phyloP scores from a whole-genome alignment of 1,140 invertebrate species.

The Drosophila cardini region DNA sequence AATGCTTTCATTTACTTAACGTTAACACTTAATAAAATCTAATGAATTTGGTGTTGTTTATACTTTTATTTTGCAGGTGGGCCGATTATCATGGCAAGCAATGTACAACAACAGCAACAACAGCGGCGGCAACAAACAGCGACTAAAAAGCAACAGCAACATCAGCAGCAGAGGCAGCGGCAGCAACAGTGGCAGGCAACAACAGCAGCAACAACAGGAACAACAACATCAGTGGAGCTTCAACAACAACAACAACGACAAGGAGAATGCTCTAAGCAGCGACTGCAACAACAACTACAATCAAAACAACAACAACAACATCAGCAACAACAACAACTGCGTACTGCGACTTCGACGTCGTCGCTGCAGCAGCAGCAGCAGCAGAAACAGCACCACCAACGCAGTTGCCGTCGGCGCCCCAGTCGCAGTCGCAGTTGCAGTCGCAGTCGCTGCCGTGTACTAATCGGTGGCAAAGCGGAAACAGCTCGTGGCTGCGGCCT shows the following conservation, averaged over 20 bases:
- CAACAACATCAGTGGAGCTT: slow-evolving; percentile 17
- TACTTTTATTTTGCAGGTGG: slow-evolving; percentile 62
- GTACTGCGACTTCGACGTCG: slow-evolving; percentile 18
- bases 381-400: not conserved
- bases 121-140: slow-evolving; percentile 47
- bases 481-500: slow-evolving; percentile 38
- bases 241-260: slow-evolving; percentile 21
- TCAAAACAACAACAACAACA: slow-evolving; percentile 26
- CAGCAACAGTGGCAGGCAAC: slow-evolving; percentile 33
- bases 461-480: slow-evolving; percentile 37
- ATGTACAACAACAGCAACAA: slow-evolving; percentile 75
- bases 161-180: slow-evolving; percentile 46
- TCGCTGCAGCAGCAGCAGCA: slow-evolving; percentile 11
- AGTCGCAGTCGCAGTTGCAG: not conserved
- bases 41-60: not conserved
- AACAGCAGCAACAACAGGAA: slow-evolving; percentile 27
- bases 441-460: slow-evolving; percentile 25
- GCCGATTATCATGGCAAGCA: slow-evolving; percentile 84
- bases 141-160: slow-evolving; percentile 38
- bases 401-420: slow-evolving; percentile 10
- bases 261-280: slow-evolving; percentile 22
- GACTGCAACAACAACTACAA: slow-evolving; percentile 42
- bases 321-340: slow-evolving; percentile 45
- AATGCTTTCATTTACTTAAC: no score
- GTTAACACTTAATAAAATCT: no score